phyloP scores from a whole-genome alignment of 2,888 invertebrate species.

The Diarsia mendica region DNA sequence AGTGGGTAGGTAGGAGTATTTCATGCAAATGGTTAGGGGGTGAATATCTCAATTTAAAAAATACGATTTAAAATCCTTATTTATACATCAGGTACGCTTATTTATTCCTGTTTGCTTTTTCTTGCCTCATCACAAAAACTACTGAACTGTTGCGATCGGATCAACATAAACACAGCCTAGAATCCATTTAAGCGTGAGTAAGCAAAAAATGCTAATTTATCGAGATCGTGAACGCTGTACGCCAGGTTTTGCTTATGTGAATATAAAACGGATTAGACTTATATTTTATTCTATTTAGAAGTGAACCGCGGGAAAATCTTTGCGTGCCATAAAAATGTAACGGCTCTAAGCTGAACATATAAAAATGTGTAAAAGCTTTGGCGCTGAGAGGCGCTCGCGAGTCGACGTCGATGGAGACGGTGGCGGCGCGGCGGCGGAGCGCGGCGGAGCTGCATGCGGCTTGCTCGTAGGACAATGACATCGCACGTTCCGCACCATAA shows the following conservation, averaged over 20 bases:
- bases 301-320: conserved; percentile 60
- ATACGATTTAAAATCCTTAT: conserved; percentile 48
- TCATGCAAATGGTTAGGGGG: conserved; percentile 66
- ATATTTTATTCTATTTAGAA: conserved; percentile 53
- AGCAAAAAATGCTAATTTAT: conserved; percentile 51
- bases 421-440: conserved; percentile 62
- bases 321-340: conserved; percentile 62
- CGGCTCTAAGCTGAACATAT: conserved; percentile 60
- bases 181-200: conserved; percentile 28
- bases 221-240: conserved; percentile 50
- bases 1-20: conserved; percentile 50
- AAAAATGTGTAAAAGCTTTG: conserved; percentile 63
- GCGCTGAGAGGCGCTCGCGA: conserved; percentile 58
- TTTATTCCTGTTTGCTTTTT: conserved; percentile 47
- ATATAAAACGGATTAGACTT: conserved; percentile 50
- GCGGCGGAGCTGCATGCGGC: conserved; percentile 74
- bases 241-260: conserved; percentile 45
- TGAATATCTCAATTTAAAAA: conserved; percentile 62
- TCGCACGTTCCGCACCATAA: conserved; percentile 89
- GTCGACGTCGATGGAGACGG: conserved; percentile 66
- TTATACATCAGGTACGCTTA: conserved; percentile 42
- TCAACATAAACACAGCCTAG: conserved; percentile 46
- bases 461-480: conserved; percentile 88
- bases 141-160: conserved; percentile 36
- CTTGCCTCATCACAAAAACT: conserved; percentile 31